Evolutionary conservation across 2,888 invertebrate species (phyloP).

Genomic region (Perizoma affinitatum): DNA sequence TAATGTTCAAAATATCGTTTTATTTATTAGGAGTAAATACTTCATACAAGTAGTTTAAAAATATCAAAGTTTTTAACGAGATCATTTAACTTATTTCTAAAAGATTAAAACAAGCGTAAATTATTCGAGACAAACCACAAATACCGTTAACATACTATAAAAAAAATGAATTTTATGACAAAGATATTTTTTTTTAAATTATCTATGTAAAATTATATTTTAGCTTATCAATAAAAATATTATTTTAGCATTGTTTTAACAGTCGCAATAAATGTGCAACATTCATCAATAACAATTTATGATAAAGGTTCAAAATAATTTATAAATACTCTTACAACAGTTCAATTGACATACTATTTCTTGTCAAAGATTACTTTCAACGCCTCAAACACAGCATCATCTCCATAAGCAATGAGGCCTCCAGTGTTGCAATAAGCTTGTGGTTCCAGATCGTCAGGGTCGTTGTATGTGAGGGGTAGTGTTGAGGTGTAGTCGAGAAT

Average conservation of each 20-base stretch:
- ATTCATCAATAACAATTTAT: too few species aligned
- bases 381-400: constrained; percentile 50
- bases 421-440: constrained; percentile 65
- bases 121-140: background rate
- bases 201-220: too few species aligned
- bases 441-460: constrained; percentile 53
- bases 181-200: too few species aligned
- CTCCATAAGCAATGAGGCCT: constrained; percentile 68
- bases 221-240: too few species aligned
- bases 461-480: constrained; percentile 65
- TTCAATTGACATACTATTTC: too few species aligned
- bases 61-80: constrained; percentile 5
- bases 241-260: too few species aligned
- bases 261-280: too few species aligned
- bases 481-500: constrained; percentile 62
- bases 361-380: constrained; percentile 45
- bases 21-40: background rate
- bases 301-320: too few species aligned
- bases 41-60: background rate
- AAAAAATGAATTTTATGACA: too few species aligned
- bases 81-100: constrained; percentile 8
- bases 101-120: background rate
- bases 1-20: constrained; percentile 5
- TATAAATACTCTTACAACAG: too few species aligned
- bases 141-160: too few species aligned